phyloP scores from a whole-genome alignment of 2,888 invertebrate species.

The Aleiodes testaceus region DNA sequence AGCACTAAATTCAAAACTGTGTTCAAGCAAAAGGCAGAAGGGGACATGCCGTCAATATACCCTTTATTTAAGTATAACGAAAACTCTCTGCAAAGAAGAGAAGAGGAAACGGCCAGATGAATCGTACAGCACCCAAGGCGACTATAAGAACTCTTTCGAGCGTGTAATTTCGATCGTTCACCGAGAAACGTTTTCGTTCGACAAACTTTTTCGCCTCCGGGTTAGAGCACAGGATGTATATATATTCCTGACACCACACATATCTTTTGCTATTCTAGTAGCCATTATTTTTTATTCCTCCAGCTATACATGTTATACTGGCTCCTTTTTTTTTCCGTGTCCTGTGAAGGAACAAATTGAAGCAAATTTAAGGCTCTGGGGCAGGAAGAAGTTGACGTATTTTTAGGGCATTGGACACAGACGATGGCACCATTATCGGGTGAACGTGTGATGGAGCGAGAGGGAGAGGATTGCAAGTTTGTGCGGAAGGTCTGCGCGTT shows the following conservation, averaged over 20 bases:
- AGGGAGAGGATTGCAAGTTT: not conserved
- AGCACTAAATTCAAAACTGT: conserved; percentile 19
- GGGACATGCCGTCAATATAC: not conserved
- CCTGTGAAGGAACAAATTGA: not conserved
- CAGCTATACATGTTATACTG: not conserved
- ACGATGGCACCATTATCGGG: conserved; percentile 23
- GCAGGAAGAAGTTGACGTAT: conserved; percentile 21
- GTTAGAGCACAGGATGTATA: not conserved
- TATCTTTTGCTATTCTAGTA: conserved; percentile 20
- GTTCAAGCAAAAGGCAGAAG: not conserved
- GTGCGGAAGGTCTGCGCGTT: conserved; percentile 32
- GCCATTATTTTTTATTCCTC: conserved; percentile 29
- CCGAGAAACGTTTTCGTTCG: conserved; percentile 43
- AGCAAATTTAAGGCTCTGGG: conserved; percentile 3
- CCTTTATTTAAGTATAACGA: conserved; percentile 41
- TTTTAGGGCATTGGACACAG: conserved; percentile 20
- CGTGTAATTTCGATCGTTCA: conserved; percentile 49
- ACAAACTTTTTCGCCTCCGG: conserved; percentile 41
- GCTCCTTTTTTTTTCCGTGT: not conserved
- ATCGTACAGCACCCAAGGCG: conserved; percentile 50
- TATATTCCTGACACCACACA: conserved; percentile 25
- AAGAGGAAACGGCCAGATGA: conserved; percentile 45
- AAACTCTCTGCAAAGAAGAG: conserved; percentile 39
- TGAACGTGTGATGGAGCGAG: conserved; percentile 24
- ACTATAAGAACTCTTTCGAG: conserved; percentile 48